Conservation (phyloP, 1,140 invertebrate species). For the Grapholita molesta region DNA sequence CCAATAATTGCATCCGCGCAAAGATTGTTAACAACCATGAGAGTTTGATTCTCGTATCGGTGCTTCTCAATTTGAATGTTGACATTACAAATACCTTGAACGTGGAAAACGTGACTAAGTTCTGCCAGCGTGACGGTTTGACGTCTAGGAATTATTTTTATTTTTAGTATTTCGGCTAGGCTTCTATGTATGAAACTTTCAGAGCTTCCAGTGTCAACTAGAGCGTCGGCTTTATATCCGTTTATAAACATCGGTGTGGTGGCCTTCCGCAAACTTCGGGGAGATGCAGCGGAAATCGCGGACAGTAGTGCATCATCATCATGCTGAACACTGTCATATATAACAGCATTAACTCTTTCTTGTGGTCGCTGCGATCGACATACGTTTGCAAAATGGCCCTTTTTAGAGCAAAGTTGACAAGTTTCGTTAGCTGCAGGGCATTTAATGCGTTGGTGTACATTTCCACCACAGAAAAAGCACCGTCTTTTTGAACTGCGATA, state of each 20-base stretch:
- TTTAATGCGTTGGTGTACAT: conserved; percentile 20
- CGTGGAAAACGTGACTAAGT: background rate
- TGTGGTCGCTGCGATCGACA: conserved; percentile 1
- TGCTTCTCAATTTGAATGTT: conserved; percentile 25
- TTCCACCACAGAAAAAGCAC: conserved; percentile 31
- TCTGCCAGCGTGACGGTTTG: conserved; percentile 6
- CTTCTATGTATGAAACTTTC: conserved; percentile 28
- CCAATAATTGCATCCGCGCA: conserved; percentile 35
- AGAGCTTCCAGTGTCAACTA: conserved; percentile 32
- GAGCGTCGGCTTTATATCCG: conserved; percentile 7
- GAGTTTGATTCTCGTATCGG: conserved; percentile 21
- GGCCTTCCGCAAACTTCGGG: background rate
- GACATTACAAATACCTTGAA: conserved; percentile 10
- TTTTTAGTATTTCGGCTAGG: conserved; percentile 15
- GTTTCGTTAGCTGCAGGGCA: conserved; percentile 23
- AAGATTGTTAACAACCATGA: conserved; percentile 26
- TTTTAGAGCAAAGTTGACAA: conserved; percentile 25
- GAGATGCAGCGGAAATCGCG: background rate
- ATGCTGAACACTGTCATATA: background rate
- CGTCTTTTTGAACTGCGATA: background rate
- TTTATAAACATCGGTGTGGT: background rate
- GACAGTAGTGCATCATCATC: background rate
- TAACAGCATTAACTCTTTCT: background rate
- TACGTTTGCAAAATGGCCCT: conserved; percentile 30
- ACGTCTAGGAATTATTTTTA: conserved; percentile 18